phyloP scores from a whole-genome alignment of 2,113 vertebrate species.

The Chelonoidis abingdonii region DNA sequence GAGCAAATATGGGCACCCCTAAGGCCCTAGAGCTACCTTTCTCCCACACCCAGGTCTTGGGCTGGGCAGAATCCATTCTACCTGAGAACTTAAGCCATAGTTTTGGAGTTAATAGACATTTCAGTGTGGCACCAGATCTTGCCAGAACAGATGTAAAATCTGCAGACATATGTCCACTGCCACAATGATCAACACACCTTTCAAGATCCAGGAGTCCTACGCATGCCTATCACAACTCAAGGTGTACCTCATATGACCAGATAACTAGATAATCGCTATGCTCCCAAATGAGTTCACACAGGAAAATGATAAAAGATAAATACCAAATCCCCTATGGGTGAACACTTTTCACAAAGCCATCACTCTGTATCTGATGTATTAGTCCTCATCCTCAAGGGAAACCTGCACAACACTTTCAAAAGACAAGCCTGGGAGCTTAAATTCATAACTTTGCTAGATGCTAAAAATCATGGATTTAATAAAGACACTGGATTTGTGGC shows the following conservation, averaged over 20 bases:
- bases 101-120: rapidly evolving
- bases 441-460: background rate
- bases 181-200: background rate
- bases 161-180: background rate
- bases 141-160: background rate
- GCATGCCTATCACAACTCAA: background rate
- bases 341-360: background rate
- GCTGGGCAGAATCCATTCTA: background rate
- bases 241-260: background rate
- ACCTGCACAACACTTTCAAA: background rate
- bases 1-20: background rate
- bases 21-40: background rate
- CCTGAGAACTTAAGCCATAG: background rate
- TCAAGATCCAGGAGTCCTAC: background rate
- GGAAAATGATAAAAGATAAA: background rate
- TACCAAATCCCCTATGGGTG: background rate
- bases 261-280: background rate
- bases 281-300: background rate
- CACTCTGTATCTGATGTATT: background rate
- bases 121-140: background rate
- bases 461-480: background rate
- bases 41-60: background rate
- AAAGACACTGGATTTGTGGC: background rate
- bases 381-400: background rate
- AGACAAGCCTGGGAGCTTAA: background rate